These are phyloP conservation scores for Mactra quadrangularis DNA, from an alignment of 1,140 invertebrate genomes.

Conservation along the genomic window DNA sequence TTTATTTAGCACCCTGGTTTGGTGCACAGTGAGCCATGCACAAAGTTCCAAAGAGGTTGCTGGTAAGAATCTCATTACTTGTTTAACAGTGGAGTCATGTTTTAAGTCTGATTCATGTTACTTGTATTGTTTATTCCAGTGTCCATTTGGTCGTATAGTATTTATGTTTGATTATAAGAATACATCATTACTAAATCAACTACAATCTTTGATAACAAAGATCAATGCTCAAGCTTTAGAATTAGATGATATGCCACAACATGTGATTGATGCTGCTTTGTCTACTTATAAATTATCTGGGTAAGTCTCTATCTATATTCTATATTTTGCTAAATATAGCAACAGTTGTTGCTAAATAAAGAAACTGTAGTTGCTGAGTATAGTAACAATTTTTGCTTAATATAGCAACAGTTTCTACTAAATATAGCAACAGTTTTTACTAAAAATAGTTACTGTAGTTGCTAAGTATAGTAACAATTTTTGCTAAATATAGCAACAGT, in stretches of 20 bases:
- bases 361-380: background rate
- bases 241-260: conserved; percentile 78
- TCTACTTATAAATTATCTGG: conserved; percentile 82
- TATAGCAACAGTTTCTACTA: too few species aligned
- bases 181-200: conserved; percentile 70
- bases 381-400: too few species aligned
- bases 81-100: too few species aligned
- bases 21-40: too few species aligned
- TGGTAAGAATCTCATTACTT: too few species aligned
- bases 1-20: too few species aligned
- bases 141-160: conserved; percentile 81
- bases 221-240: conserved; percentile 80
- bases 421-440: too few species aligned
- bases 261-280: conserved; percentile 81
- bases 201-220: conserved; percentile 74
- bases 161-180: conserved; percentile 80
- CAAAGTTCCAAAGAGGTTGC: too few species aligned
- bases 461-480: too few species aligned
- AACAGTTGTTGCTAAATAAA: background rate
- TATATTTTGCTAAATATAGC: background rate
- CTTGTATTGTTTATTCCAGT: conserved; percentile 74
- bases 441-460: too few species aligned
- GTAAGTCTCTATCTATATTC: conserved; percentile 71
- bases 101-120: too few species aligned
- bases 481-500: too few species aligned